Percentiles rank a stretch among this genome's conserved stretches.
These are phyloP conservation scores for Nomada flava DNA, from an alignment of 2,888 invertebrate species.

Conservation along the genomic window DNA sequence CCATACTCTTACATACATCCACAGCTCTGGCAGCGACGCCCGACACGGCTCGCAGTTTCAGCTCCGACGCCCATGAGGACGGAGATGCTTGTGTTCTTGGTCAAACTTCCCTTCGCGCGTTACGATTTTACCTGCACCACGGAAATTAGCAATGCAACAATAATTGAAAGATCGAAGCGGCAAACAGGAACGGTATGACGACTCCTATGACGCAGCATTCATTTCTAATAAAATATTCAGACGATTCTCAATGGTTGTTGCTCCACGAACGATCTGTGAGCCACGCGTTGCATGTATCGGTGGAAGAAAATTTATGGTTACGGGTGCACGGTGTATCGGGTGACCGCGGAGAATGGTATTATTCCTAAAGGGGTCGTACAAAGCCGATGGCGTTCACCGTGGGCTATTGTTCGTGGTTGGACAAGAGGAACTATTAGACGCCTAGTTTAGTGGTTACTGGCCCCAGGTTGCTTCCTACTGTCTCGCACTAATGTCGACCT, in stretches of 20 bases:
- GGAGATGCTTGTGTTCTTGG: not conserved
- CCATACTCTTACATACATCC: too few relatives aligned
- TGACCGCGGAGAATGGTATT: conserved; percentile 62
- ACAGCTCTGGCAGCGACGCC: too few relatives aligned
- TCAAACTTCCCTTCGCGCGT: not conserved
- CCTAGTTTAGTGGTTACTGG: conserved; percentile 76
- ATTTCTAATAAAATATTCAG: too few relatives aligned
- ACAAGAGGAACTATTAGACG: conserved; percentile 72
- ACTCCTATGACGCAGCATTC: too few relatives aligned
- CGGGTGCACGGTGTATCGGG: conserved; percentile 48
- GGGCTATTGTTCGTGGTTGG: conserved; percentile 70
- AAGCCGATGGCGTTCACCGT: conserved; percentile 52
- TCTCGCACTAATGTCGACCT: conserved; percentile 38
- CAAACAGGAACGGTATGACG: not conserved
- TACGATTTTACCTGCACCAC: not conserved
- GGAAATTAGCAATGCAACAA: not conserved
- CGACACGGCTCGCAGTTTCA: not conserved
- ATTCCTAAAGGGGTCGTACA: conserved; percentile 52
- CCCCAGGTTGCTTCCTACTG: conserved; percentile 60
- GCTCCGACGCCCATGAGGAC: not conserved
- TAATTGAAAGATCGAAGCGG: not conserved
- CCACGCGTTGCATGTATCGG: not conserved
- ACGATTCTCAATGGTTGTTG: not conserved
- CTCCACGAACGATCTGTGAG: too few relatives aligned
- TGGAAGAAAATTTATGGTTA: conserved; percentile 43